Evolutionary conservation across 2,797 vertebrate species (phyloP).

Genomic region (Aplochiton taeniatus): DNA sequence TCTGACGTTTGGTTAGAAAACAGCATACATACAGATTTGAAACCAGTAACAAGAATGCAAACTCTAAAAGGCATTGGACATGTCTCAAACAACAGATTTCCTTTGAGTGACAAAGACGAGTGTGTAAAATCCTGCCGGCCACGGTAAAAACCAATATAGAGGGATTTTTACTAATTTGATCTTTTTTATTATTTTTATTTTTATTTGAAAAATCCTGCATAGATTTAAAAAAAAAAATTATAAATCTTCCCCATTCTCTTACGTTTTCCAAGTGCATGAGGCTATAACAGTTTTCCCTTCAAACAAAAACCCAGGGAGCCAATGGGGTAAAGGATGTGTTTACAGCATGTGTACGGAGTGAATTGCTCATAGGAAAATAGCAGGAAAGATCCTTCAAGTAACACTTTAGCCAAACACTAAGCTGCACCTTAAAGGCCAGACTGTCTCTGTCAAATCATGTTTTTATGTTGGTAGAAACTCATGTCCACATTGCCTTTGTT

Average conservation of each 20-base stretch:
- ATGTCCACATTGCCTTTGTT: conserved; percentile 7
- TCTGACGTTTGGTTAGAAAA: conserved; percentile 68
- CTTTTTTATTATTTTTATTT: conserved; percentile 7
- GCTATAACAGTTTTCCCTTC: conserved; percentile 76
- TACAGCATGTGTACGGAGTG: conserved; percentile 50
- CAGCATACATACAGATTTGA: conserved; percentile 55
- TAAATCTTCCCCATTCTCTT: conserved; percentile 56
- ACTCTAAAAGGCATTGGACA: conserved; percentile 73
- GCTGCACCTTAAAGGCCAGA: conserved; percentile 10
- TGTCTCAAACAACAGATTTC: conserved; percentile 65
- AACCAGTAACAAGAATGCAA: conserved; percentile 73
- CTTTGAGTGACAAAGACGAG: conserved; percentile 50
- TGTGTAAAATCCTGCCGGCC: conserved; percentile 36
- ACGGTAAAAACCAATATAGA: conserved; percentile 40
- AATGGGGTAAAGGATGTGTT: conserved; percentile 48
- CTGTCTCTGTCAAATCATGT: conserved; percentile 5
- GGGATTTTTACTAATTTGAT: conserved; percentile 9
- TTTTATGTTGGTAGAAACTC: conserved; percentile 19
- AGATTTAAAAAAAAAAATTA: conserved; percentile 68
- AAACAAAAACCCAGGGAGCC: conserved; percentile 70
- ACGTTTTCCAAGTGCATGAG: conserved; percentile 63
- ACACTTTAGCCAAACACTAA: conserved; percentile 14
- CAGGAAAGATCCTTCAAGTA: conserved; percentile 26
- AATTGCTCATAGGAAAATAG: conserved; percentile 23
- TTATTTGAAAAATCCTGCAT: conserved; percentile 71